Conservation (phyloP, 2,888 invertebrate genomes). For the Ophioninae sp. region DNA sequence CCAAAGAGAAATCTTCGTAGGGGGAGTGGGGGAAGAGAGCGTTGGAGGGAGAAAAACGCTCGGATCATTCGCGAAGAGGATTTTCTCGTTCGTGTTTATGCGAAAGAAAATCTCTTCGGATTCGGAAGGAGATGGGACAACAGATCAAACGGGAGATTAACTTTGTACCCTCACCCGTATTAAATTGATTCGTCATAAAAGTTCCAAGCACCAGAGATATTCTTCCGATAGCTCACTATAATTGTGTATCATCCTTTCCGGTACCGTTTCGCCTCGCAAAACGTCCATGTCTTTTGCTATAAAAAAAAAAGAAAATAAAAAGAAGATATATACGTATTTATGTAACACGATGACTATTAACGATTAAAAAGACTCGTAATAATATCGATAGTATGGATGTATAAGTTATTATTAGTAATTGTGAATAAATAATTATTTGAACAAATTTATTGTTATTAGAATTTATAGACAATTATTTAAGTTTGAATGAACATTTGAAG, state of each 20-base stretch:
- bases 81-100: slow-evolving; percentile 44
- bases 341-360: no score
- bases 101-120: slow-evolving; percentile 34
- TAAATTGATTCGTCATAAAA: slow-evolving; percentile 50
- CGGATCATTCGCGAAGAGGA: slow-evolving; percentile 37
- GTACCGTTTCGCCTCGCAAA: background rate
- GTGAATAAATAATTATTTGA: no score
- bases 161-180: slow-evolving; percentile 57
- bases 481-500: no score
- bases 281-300: no score
- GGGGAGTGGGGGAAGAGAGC: background rate
- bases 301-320: no score
- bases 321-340: no score
- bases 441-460: no score
- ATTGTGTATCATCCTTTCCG: slow-evolving; percentile 31
- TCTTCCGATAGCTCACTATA: slow-evolving; percentile 18
- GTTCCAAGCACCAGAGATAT: slow-evolving; percentile 32
- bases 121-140: slow-evolving; percentile 24
- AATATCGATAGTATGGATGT: no score
- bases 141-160: slow-evolving; percentile 73
- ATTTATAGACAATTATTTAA: no score
- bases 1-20: slow-evolving; percentile 19
- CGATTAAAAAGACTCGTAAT: no score
- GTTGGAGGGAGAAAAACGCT: slow-evolving; percentile 3
- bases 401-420: no score